These are phyloP conservation scores for Henricia sp. DNA, from an alignment of 53 echinoderm and acorn worm genomes.

Conservation along the genomic window DNA sequence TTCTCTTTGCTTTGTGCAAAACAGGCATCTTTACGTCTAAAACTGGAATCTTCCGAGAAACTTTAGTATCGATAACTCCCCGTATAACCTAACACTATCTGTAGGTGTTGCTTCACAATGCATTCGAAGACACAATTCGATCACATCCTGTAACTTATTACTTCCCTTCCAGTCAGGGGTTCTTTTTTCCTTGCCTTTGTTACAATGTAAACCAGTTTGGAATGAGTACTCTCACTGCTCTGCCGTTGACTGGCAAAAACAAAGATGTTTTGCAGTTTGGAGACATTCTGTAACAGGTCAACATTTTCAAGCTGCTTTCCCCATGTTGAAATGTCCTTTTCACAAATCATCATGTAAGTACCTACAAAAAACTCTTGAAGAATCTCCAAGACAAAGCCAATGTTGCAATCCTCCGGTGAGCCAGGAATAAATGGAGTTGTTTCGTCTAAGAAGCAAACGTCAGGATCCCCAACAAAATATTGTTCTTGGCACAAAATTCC, in stretches of 20 bases:
- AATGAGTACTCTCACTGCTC: too few relatives aligned
- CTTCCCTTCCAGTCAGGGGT: not conserved
- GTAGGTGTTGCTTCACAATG: not conserved
- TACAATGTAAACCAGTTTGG: not conserved
- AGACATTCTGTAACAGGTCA: not conserved
- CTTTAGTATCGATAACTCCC: not conserved
- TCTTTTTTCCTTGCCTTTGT: not conserved
- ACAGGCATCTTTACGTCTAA: too few relatives aligned
- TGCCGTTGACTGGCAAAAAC: not conserved
- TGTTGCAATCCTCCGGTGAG: not conserved
- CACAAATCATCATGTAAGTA: not conserved
- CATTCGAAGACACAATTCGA: not conserved
- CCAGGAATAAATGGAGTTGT: not conserved
- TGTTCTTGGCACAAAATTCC: not conserved
- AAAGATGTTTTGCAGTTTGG: not conserved
- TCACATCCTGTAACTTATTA: not conserved
- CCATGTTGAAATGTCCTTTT: not conserved
- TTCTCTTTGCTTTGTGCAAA: too few relatives aligned
- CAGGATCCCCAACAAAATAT: not conserved
- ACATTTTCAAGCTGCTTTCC: not conserved
- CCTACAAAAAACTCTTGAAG: slow-evolving; percentile 1
- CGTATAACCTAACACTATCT: too few relatives aligned
- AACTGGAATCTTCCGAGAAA: not conserved
- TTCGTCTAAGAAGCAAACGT: too few relatives aligned
- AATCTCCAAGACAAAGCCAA: slow-evolving; percentile 9